phyloP scores from a whole-genome alignment of 2,797 vertebrate genomes.

The Rhynchotus rufescens region DNA sequence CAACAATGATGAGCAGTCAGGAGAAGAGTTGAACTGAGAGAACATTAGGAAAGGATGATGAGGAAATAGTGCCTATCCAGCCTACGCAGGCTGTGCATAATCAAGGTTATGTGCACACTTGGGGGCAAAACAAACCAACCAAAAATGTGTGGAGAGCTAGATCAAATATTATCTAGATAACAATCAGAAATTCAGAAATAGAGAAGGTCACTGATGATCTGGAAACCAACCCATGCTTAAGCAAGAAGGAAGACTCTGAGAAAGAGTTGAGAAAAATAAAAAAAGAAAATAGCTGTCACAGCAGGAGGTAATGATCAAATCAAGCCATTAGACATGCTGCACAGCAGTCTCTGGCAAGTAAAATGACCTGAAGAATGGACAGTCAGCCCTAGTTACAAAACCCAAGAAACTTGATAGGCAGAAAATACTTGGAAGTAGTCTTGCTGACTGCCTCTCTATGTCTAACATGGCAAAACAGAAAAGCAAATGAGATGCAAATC shows the following conservation, averaged over 20 bases:
- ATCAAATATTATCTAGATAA: background rate
- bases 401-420: background rate
- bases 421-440: background rate
- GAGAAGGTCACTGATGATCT: slow-evolving; percentile 14
- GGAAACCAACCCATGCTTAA: background rate
- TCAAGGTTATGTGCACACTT: background rate
- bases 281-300: background rate
- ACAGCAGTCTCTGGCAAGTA: background rate
- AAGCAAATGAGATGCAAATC: background rate
- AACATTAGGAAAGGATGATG: background rate
- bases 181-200: slow-evolving; percentile 30
- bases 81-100: background rate
- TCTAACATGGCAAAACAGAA: background rate
- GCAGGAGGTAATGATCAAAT: slow-evolving; percentile 10
- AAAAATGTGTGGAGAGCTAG: background rate
- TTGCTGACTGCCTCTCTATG: background rate
- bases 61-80: background rate
- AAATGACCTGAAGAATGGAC: background rate
- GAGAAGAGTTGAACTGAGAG: background rate
- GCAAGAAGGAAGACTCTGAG: background rate
- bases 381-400: background rate
- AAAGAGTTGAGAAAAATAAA: background rate
- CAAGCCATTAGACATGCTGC: background rate
- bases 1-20: background rate
- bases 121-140: background rate